phyloP scores from a whole-genome alignment of 2,888 invertebrate genomes.

The Dermolepida albohirtum region DNA sequence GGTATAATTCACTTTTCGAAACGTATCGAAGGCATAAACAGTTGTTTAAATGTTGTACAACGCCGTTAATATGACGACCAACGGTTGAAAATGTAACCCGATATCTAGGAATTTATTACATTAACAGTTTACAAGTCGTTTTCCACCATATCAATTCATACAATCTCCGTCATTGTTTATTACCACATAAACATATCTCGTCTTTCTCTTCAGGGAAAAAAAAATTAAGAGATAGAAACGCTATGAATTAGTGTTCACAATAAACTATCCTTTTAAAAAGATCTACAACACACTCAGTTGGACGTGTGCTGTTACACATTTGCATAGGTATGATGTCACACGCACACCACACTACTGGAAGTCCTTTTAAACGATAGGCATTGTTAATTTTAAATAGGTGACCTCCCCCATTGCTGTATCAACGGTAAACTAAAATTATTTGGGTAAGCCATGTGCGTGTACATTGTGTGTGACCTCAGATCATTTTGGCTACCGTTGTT shows the following conservation, averaged over 20 bases:
- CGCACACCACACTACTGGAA: neutral
- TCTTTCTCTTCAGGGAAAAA: slow-evolving; percentile 13
- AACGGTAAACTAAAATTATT: slow-evolving; percentile 10
- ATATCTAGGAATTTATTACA: slow-evolving; percentile 36
- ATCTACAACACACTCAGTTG: slow-evolving; percentile 19
- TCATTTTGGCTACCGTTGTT: slow-evolving; percentile 35
- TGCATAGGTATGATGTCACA: slow-evolving; percentile 25
- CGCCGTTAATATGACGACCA: slow-evolving; percentile 32
- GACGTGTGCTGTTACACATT: slow-evolving; percentile 28
- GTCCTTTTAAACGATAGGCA: slow-evolving; percentile 9
- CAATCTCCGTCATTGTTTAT: slow-evolving; percentile 46
- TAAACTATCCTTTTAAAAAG: slow-evolving; percentile 36
- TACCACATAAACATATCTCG: slow-evolving; percentile 43
- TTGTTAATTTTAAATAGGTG: neutral
- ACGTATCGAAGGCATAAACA: slow-evolving; percentile 14
- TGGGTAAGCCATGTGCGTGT: no score
- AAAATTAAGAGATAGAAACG: neutral
- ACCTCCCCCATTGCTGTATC: slow-evolving; percentile 8
- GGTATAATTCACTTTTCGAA: slow-evolving; percentile 6
- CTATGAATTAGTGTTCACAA: slow-evolving; percentile 34
- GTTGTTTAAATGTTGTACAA: slow-evolving; percentile 24
- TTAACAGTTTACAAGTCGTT: slow-evolving; percentile 45
- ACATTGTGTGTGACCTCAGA: slow-evolving; percentile 6
- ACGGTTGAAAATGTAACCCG: slow-evolving; percentile 28
- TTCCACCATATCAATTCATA: slow-evolving; percentile 44